A percentile compares a stretch with the other conserved stretches of the same genome.
phyloP scores from a whole-genome alignment of 2,113 vertebrate genomes.

The Osmerus mordax region DNA sequence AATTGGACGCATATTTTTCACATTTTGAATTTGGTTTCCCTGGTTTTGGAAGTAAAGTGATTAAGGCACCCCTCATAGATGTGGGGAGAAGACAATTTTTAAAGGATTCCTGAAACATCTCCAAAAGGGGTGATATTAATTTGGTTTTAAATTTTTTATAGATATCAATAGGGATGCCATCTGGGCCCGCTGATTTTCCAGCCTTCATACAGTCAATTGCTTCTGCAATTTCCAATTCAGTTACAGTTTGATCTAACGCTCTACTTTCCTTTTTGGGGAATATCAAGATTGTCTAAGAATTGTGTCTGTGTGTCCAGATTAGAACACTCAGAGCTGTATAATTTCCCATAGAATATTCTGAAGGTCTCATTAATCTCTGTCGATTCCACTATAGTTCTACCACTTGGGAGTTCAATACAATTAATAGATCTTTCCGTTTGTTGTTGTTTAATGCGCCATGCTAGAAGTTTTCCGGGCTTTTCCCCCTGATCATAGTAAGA shows the following conservation, averaged over 20 bases:
- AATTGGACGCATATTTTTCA: constrained; percentile 13
- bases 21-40: neutral
- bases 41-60: neutral
- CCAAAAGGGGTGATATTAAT: neutral
- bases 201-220: neutral
- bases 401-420: neutral
- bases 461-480: neutral
- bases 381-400: neutral
- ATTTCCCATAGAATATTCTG: neutral
- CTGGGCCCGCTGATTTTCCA: neutral
- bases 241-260: neutral
- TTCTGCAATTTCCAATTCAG: neutral
- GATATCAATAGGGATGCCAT: neutral
- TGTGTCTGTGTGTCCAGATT: constrained; percentile 11
- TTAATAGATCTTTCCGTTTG: neutral
- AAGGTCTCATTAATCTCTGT: neutral
- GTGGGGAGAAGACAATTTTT: neutral
- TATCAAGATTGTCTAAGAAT: neutral
- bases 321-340: neutral
- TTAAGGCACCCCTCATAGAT: neutral
- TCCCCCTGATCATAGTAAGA: neutral
- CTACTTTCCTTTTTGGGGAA: neutral
- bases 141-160: neutral
- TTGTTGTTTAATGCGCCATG: neutral
- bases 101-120: constrained; percentile 4